Conservation (phyloP, 1,140 invertebrate genomes). For the Drosophila paulistorum region DNA sequence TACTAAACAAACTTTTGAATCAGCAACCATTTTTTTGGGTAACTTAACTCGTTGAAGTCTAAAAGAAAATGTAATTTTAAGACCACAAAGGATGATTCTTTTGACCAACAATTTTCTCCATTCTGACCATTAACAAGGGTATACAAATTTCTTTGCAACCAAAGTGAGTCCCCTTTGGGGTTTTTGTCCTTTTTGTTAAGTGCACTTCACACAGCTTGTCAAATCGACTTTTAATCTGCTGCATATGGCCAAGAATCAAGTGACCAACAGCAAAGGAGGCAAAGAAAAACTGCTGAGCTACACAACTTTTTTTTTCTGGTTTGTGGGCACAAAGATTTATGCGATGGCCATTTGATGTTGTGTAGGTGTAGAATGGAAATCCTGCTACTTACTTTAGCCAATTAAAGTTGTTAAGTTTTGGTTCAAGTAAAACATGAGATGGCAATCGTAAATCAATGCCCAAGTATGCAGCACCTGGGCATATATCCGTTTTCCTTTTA, state of each 20-base stretch:
- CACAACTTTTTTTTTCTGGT: conserved; percentile 5
- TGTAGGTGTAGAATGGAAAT: not conserved
- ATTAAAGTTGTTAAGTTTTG: not conserved
- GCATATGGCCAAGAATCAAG: conserved; percentile 68
- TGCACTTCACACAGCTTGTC: conserved; percentile 59
- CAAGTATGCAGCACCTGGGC: conserved; percentile 35
- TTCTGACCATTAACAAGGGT: too few relatives aligned
- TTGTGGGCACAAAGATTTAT: conserved; percentile 33
- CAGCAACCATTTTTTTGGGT: too few relatives aligned
- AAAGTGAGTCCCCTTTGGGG: too few relatives aligned
- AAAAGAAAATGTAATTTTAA: too few relatives aligned
- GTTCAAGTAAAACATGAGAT: not conserved
- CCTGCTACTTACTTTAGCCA: not conserved
- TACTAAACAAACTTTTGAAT: too few relatives aligned
- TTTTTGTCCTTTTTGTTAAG: conserved; percentile 24
- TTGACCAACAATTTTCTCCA: too few relatives aligned
- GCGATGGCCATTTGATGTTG: conserved; percentile 7
- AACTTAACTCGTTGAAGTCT: too few relatives aligned
- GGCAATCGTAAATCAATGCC: conserved; percentile 65
- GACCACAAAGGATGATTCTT: too few relatives aligned
- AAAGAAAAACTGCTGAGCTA: conserved; percentile 37
- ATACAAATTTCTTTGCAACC: too few relatives aligned
- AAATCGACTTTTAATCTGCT: conserved; percentile 77
- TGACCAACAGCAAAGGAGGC: conserved; percentile 44
- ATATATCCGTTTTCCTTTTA: conserved; percentile 66